These are phyloP conservation scores for Hyperoplus lanceolatus DNA, from an alignment of 2,797 vertebrate genomes.

Conservation along the genomic window DNA sequence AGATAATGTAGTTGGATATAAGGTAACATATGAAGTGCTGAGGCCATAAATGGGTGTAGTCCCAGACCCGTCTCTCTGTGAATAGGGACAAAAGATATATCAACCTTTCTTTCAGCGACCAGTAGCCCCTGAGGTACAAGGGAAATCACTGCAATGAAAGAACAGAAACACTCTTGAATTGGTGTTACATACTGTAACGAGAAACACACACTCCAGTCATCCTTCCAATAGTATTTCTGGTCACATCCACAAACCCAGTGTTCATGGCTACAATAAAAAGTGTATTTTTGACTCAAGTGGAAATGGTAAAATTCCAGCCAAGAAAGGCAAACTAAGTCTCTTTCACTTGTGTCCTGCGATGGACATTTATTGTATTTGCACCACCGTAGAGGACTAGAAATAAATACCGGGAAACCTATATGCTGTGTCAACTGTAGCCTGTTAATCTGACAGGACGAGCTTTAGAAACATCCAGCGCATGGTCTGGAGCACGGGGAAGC, in stretches of 20 bases:
- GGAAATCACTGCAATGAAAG: background rate
- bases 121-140: background rate
- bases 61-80: background rate
- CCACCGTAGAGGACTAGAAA: constrained; percentile 5
- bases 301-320: constrained; percentile 31
- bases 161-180: background rate
- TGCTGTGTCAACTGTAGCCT: background rate
- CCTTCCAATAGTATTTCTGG: background rate
- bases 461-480: background rate
- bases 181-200: background rate
- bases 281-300: constrained; percentile 5
- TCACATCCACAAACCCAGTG: constrained; percentile 12
- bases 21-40: too few species aligned
- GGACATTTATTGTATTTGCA: constrained; percentile 4
- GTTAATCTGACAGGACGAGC: constrained; percentile 37
- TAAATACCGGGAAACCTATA: constrained; percentile 11
- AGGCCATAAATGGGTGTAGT: background rate
- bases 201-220: background rate
- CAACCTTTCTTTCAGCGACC: background rate
- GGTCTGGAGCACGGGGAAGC: constrained; percentile 9
- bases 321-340: background rate
- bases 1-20: too few species aligned
- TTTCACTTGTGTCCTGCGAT: background rate
- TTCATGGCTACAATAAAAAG: constrained; percentile 11
- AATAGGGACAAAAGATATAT: background rate